phyloP scores from a whole-genome alignment of 2,888 invertebrate species.

The Stenichneumon culpator region DNA sequence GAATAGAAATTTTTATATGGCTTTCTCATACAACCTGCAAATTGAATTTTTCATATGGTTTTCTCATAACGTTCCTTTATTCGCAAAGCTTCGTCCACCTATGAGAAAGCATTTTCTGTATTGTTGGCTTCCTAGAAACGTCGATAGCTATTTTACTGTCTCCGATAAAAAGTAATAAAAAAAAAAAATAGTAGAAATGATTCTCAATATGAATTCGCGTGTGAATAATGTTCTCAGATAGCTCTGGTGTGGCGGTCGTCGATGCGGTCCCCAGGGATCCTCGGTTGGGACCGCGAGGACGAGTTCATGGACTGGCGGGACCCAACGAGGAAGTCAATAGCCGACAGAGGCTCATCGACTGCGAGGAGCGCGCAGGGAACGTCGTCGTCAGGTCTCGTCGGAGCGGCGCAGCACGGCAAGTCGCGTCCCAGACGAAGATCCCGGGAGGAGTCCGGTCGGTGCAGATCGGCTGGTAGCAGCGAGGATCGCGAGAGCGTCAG shows the following conservation, averaged over 20 bases:
- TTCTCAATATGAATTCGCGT: neutral
- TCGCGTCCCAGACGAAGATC: constrained; percentile 78
- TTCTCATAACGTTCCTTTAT: too few relatives aligned
- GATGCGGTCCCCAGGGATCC: constrained; percentile 84
- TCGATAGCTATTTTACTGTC: too few relatives aligned
- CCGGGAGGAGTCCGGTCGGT: constrained; percentile 74
- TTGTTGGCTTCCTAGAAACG: neutral
- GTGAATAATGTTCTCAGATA: constrained; percentile 76
- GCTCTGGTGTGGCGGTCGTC: constrained; percentile 84
- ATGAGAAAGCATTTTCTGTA: too few relatives aligned
- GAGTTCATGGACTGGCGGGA: constrained; percentile 85
- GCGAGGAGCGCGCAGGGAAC: constrained; percentile 45
- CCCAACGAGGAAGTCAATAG: constrained; percentile 72
- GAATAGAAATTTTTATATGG: neutral
- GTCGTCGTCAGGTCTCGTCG: constrained; percentile 81
- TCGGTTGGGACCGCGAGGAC: constrained; percentile 84
- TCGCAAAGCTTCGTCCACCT: too few relatives aligned
- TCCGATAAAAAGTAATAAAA: too few relatives aligned
- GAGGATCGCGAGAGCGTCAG: constrained; percentile 65
- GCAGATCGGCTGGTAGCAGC: constrained; percentile 81
- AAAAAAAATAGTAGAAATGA: too few relatives aligned
- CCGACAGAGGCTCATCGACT: constrained; percentile 63
- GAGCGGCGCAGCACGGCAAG: constrained; percentile 53
- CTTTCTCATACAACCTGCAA: too few relatives aligned
- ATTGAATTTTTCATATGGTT: too few relatives aligned